Conservation (phyloP, 2,888 invertebrate genomes). For the Oligia latruncula region DNA sequence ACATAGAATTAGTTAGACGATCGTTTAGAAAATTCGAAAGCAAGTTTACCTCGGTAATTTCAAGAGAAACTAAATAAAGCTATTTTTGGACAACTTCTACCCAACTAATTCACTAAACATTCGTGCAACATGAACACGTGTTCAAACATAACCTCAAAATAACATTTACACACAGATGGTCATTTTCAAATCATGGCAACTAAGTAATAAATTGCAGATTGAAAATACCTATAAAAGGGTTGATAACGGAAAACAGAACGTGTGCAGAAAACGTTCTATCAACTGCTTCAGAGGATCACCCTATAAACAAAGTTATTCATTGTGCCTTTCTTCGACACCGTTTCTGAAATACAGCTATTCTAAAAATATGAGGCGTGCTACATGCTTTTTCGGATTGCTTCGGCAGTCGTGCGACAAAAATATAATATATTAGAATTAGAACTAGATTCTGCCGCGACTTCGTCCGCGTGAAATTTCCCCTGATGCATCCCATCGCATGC, state of each 20-base stretch:
- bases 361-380: neutral
- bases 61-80: neutral
- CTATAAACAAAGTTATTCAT: neutral
- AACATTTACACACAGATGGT: neutral
- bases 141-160: conserved; percentile 47
- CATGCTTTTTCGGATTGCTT: neutral
- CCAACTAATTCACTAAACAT: neutral
- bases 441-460: neutral
- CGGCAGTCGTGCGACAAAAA: neutral
- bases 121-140: conserved; percentile 30
- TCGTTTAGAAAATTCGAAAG: neutral
- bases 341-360: neutral
- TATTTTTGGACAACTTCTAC: neutral
- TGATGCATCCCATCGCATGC: neutral
- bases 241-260: neutral
- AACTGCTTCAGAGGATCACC: neutral
- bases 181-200: too few relatives aligned
- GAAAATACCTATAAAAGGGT: neutral
- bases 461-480: neutral
- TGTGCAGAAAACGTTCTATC: neutral
- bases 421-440: neutral
- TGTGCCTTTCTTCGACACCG: neutral
- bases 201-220: neutral
- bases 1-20: neutral
- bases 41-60: neutral